These are phyloP conservation scores for Acrocephalus scirpaceus DNA, from an alignment of 2,797 vertebrate species.

Conservation along the genomic window DNA sequence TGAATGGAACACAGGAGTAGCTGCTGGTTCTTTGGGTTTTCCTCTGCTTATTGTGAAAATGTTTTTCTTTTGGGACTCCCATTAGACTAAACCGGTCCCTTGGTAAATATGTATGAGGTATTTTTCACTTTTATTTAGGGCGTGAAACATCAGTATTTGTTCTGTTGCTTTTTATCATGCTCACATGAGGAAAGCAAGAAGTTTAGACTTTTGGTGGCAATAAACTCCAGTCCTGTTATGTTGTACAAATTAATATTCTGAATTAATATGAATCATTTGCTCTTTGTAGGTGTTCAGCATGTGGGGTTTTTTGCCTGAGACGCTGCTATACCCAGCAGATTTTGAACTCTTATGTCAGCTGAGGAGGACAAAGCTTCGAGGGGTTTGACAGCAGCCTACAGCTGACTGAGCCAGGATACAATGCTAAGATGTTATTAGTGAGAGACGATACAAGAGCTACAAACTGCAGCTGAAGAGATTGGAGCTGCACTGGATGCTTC, in stretches of 20 bases:
- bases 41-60: neutral
- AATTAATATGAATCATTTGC: neutral
- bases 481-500: rapidly evolving
- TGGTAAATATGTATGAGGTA: neutral
- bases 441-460: too few species aligned
- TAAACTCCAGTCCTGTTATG: neutral
- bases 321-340: rapidly evolving
- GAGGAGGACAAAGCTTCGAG: rapidly evolving
- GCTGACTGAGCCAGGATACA: rapidly evolving
- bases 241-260: neutral
- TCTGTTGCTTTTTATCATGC: neutral
- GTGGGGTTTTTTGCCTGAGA: neutral
- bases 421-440: rapidly evolving
- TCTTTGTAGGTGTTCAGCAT: neutral
- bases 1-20: neutral
- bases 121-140: neutral
- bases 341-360: rapidly evolving
- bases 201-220: neutral
- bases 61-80: neutral
- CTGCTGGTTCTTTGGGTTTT: neutral
- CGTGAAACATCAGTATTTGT: neutral
- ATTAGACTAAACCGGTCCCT: neutral
- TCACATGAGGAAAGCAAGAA: neutral
- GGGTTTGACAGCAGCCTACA: neutral
- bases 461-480: rapidly evolving